Evolutionary conservation across 2,888 invertebrate species (phyloP).

Genomic region (Pediacus dermestoides): DNA sequence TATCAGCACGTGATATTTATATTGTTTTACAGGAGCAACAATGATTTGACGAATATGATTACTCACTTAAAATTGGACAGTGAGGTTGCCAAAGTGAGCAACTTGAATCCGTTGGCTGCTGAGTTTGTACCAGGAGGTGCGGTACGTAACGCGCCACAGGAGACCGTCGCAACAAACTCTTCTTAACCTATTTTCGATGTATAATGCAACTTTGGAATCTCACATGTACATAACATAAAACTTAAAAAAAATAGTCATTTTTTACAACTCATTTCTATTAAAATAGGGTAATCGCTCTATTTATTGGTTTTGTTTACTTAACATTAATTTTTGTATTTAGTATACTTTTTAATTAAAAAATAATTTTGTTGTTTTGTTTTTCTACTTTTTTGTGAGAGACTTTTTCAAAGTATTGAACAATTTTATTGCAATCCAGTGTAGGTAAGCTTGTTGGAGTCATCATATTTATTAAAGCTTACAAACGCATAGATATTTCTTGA

Average conservation of each 20-base stretch:
- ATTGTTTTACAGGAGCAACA: conserved; percentile 23
- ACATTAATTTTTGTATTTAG: background rate
- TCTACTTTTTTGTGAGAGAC: too few species aligned
- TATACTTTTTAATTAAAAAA: too few species aligned
- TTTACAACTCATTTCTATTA: too few species aligned
- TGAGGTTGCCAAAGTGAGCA: conserved; percentile 59
- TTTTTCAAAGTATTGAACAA: too few species aligned
- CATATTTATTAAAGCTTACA: too few species aligned
- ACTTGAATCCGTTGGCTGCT: conserved; percentile 79
- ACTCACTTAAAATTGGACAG: conserved; percentile 41
- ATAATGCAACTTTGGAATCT: conserved; percentile 9
- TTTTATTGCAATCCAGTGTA: too few species aligned
- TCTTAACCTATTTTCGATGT: conserved; percentile 8
- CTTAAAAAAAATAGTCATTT: too few species aligned
- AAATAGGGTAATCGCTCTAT: too few species aligned
- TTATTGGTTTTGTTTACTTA: conserved; percentile 9
- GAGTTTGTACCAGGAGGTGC: conserved; percentile 82
- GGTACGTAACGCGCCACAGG: conserved; percentile 1
- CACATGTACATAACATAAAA: conserved; percentile 12
- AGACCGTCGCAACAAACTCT: conserved; percentile 3
- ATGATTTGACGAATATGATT: conserved; percentile 36
- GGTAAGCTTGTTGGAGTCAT: too few species aligned
- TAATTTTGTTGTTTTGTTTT: too few species aligned
- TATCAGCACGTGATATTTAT: too few species aligned
- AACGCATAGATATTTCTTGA: too few species aligned